Evolutionary conservation across 2,797 vertebrate genomes (phyloP), one percentile per base, ranked within the genome.

Genomic region (Allobates femoralis): DNA sequence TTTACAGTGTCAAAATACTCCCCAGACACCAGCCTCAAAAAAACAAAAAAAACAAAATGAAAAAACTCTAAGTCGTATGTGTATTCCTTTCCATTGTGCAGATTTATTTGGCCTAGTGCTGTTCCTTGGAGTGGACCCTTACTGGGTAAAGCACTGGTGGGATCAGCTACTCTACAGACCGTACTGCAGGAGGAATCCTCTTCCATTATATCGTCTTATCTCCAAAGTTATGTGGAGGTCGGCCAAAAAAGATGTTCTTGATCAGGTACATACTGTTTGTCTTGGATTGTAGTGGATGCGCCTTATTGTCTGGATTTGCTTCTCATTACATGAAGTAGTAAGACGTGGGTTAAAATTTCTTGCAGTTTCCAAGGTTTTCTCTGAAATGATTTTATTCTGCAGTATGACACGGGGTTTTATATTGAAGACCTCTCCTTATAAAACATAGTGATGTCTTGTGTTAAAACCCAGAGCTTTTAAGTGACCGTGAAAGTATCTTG

Each of bases 71-170:
- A 19, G 66, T 23, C 32, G 11, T 2, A n/a, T 78, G 3, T 12
- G 21, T 34, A 30, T 12, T n/a, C 0, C 32, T 55, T 23, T 41
- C 32, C 32, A 7, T 0, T 1, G 1, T 81, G 56, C 91, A 99
- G 98, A 99, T 94, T 93, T 99, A 18, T 99, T 97, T 71, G 98
- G 98, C 50, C 95, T 99, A 46, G 94, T 99, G n/a, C 95, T 99
- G 86, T 99, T 99, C 88, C 93, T 99, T 90, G 97, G 98, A 87
- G 93, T 97, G n/a, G 98, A 99, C 90, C 98, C 98, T 8, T 99
- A 97, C 91, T 99, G 97, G 96, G 96, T 99, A 8, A 99, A 97
- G 89, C 95, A 98, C 86, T 99, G 98, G 98, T 99, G 98, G 98
- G 94, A 96, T 89, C 97, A 96, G 64, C 95, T 99, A 88, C 94